A percentile compares a stretch with the other conserved stretches of the same genome.
These are phyloP conservation scores for Dipodomys spectabilis DNA, from an alignment of 2,113 vertebrate genomes.

Conservation along the genomic window DNA sequence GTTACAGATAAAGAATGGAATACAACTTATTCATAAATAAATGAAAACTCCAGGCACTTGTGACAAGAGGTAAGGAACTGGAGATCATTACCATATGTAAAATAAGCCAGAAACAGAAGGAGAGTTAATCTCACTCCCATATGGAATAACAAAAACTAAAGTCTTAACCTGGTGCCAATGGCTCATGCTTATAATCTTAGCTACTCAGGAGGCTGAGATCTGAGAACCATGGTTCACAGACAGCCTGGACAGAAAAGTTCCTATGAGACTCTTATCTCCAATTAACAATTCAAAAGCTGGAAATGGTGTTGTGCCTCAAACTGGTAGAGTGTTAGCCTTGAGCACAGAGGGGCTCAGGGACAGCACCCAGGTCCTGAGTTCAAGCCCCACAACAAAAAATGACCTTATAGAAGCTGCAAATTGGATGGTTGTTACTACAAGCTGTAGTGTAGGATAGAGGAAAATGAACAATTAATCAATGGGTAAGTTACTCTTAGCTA, in stretches of 20 bases:
- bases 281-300: too few relatives aligned
- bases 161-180: too few relatives aligned
- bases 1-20: neutral
- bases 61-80: neutral
- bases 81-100: neutral
- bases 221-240: too few relatives aligned
- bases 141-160: neutral
- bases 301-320: too few relatives aligned
- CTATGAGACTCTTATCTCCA: too few relatives aligned
- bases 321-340: too few relatives aligned
- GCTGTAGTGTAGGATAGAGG: neutral
- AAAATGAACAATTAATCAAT: neutral
- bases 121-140: neutral
- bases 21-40: neutral
- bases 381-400: neutral
- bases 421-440: neutral
- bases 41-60: neutral
- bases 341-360: too few relatives aligned
- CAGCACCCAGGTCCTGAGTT: too few relatives aligned
- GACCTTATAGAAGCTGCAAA: neutral
- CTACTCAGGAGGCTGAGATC: too few relatives aligned
- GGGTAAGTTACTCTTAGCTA: neutral
- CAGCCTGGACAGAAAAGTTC: too few relatives aligned
- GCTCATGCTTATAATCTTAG: too few relatives aligned
- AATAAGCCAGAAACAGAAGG: neutral